These are phyloP conservation scores for Lasioglossum baleicum DNA, from an alignment of 1,140 invertebrate genomes.

Conservation along the genomic window DNA sequence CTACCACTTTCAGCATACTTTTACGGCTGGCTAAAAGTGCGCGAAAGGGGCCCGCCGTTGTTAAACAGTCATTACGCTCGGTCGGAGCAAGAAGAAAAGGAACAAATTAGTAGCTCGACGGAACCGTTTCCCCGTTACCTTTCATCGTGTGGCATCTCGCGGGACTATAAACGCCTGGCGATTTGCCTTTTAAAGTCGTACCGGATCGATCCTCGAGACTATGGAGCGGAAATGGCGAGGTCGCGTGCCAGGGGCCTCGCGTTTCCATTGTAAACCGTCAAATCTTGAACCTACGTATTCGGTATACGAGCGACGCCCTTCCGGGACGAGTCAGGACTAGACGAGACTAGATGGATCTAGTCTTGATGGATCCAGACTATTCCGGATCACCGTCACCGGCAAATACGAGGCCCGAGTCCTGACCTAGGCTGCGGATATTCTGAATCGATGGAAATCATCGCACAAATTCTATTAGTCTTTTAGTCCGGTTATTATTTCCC, in stretches of 20 bases:
- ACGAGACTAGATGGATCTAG: neutral
- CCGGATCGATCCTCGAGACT: neutral
- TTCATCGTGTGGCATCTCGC: neutral
- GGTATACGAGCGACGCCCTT: neutral
- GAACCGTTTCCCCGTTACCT: neutral
- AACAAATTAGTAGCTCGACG: neutral
- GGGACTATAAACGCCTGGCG: neutral
- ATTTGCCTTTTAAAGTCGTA: constrained; percentile 24
- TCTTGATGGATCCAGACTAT: neutral
- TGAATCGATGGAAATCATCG: too few relatives aligned
- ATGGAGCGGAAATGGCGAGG: constrained; percentile 32
- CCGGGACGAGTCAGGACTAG: too few relatives aligned
- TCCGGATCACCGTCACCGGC: constrained; percentile 7
- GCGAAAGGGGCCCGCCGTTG: neutral
- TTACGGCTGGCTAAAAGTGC: neutral
- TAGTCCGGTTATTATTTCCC: too few relatives aligned
- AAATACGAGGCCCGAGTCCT: constrained; percentile 4
- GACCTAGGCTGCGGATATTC: constrained; percentile 9
- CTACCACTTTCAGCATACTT: neutral
- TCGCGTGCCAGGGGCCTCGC: constrained; percentile 14
- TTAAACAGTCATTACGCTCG: neutral
- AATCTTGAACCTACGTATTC: neutral
- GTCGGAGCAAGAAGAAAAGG: neutral
- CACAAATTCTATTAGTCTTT: too few relatives aligned
- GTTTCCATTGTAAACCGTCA: neutral